phyloP scores from a whole-genome alignment of 53 echinoderm and acorn worm genomes.

The Apostichopus leukothele region DNA sequence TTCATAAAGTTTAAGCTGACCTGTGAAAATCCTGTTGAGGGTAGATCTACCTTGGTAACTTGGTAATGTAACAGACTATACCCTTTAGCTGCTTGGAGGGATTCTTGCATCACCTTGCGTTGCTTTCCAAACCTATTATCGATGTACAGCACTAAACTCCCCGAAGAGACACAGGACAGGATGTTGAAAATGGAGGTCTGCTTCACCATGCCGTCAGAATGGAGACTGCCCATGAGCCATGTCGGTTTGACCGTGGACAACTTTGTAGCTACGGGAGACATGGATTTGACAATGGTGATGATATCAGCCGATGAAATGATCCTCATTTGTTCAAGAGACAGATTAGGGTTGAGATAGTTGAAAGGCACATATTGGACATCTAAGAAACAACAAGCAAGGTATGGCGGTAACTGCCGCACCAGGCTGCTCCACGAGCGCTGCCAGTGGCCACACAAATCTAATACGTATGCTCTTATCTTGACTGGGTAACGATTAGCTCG shows the following conservation, averaged over 20 bases:
- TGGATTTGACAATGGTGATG: slow-evolving; percentile 15
- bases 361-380: background rate
- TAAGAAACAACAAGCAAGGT: background rate
- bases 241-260: background rate
- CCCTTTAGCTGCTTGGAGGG: background rate
- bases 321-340: background rate
- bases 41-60: background rate
- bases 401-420: background rate
- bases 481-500: background rate
- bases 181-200: slow-evolving; percentile 6
- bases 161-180: background rate
- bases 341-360: background rate
- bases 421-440: slow-evolving; percentile 6
- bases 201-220: background rate
- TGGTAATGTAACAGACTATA: slow-evolving; percentile 19
- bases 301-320: slow-evolving; percentile 7
- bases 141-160: slow-evolving; percentile 13
- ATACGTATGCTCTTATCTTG: background rate
- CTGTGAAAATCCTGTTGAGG: slow-evolving; percentile 17
- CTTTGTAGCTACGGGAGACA: slow-evolving; percentile 9
- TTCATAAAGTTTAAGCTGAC: background rate
- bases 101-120: background rate
- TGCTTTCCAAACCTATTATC: slow-evolving; percentile 35
- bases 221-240: background rate
- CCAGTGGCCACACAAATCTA: slow-evolving; percentile 32